Evolutionary conservation across 1,140 invertebrate genomes (phyloP), one percentile per base, ranked within the genome.

Genomic region (Ceratitis capitata): DNA sequence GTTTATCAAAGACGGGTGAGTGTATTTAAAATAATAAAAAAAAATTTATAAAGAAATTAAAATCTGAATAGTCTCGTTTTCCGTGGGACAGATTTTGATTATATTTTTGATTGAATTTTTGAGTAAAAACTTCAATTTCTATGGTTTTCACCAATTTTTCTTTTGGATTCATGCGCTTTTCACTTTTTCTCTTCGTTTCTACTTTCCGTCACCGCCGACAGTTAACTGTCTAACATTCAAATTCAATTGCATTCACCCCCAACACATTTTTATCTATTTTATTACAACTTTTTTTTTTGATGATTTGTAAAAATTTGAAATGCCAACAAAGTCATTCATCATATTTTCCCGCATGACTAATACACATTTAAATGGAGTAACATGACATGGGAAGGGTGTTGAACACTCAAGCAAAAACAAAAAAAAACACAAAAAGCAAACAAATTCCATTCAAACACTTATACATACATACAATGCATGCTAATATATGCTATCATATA

Each of bases 321-420:
- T 49, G 45, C 29, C 47, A 83, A 45, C 49, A 83, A 83, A 83
- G 82, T 83, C 82, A 53, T 83, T 83, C 23, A 83, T 83, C 82
- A 83, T 83, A n/a, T 83, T 83, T 83, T 53, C 53, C 35, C 42
- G 45, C 69, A 78, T 78, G 69, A 45, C 69, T 78, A 78, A 78
- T 78, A 78, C 16, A 47, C 69, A 78, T 26, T 45, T 78, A 39
- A 78, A 10, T n/a, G 39, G 1, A 45, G 39, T 19, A 23, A 12
- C 12, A 23, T n/a, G n/a, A 2, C 7, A 78, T 45, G 61, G 61
- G 51, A 69, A 69, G 69, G 69, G 69, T 78, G 69, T 78, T 35
- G 39, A 45, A 23, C 42, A 45, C n/a, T 26, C 39, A 42, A 23
- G 45, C 42, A 78, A 78, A 78, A 23, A 45, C 35, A 45, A 74